Percentiles rank a stretch among this genome's conserved stretches.
Evolutionary conservation across 2,888 invertebrate genomes (phyloP).

Genomic region (Nemoura dubitans): DNA sequence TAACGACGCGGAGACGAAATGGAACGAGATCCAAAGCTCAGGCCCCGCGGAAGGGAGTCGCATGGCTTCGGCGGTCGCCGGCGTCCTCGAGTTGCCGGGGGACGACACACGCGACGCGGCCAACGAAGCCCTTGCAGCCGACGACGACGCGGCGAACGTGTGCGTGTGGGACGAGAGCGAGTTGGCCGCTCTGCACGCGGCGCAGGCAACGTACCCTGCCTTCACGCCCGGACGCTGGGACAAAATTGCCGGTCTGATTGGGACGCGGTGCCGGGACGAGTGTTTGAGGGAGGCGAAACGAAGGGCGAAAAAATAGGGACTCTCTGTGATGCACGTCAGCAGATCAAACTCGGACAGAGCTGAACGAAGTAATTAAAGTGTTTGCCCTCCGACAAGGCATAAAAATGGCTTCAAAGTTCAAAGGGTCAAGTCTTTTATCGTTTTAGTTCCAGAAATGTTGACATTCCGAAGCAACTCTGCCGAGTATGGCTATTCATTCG

Average conservation of each 20-base stretch:
- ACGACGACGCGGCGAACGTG: neutral
- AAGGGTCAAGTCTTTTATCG: neutral
- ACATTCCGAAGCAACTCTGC: neutral
- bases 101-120: neutral
- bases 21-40: constrained; percentile 90
- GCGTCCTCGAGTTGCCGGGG: too few relatives aligned
- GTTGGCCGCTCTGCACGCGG: constrained; percentile 78
- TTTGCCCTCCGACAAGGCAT: too few relatives aligned
- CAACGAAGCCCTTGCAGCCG: neutral
- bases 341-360: constrained; percentile 71
- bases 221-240: constrained; percentile 95
- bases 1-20: constrained; percentile 93
- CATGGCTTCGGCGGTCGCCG: neutral
- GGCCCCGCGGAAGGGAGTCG: constrained; percentile 60
- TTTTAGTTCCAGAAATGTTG: neutral
- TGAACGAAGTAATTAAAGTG: too few relatives aligned
- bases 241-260: constrained; percentile 88
- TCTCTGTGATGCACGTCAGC: constrained; percentile 59
- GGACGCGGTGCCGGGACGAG: constrained; percentile 93
- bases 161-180: neutral
- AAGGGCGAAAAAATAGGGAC: neutral
- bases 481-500: neutral
- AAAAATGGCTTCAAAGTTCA: too few relatives aligned
- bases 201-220: constrained; percentile 91
- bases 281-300: constrained; percentile 75